Conservation (phyloP, 1,140 invertebrate genomes). For the Gonatopus flavifemur region DNA sequence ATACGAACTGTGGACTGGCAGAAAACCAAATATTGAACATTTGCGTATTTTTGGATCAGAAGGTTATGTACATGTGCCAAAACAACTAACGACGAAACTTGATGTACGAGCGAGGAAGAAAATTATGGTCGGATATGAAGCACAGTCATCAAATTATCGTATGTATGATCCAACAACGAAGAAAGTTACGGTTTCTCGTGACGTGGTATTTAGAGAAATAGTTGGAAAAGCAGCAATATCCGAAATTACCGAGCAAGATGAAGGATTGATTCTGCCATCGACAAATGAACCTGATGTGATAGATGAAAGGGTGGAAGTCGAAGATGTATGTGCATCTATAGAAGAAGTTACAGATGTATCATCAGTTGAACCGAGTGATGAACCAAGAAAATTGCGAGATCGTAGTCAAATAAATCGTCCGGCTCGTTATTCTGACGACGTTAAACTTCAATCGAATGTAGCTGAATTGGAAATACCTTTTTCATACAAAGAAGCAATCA, state of each 20-base stretch:
- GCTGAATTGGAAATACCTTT: neutral
- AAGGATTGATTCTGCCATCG: too few relatives aligned
- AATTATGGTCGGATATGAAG: constrained; percentile 30
- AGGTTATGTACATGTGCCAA: constrained; percentile 40
- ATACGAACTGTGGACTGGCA: constrained; percentile 25
- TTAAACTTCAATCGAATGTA: too few relatives aligned
- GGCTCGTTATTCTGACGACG: too few relatives aligned
- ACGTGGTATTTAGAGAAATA: constrained; percentile 16
- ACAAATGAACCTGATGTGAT: too few relatives aligned
- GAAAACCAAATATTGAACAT: constrained; percentile 28
- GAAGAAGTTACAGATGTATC: too few relatives aligned
- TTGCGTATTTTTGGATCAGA: constrained; percentile 41
- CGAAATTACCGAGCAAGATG: too few relatives aligned
- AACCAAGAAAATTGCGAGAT: too few relatives aligned
- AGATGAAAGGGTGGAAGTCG: too few relatives aligned
- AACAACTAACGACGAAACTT: constrained; percentile 35
- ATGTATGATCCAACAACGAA: constrained; percentile 11
- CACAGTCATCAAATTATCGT: constrained; percentile 13
- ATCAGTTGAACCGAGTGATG: too few relatives aligned
- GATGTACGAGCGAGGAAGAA: constrained; percentile 23
- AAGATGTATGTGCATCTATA: too few relatives aligned
- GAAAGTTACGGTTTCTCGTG: constrained; percentile 9
- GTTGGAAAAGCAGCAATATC: too few relatives aligned
- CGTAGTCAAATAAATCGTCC: too few relatives aligned
- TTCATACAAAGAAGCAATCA: neutral